Evolutionary conservation across 2,797 vertebrate species (phyloP).

Genomic region (Sciurus vulgaris): DNA sequence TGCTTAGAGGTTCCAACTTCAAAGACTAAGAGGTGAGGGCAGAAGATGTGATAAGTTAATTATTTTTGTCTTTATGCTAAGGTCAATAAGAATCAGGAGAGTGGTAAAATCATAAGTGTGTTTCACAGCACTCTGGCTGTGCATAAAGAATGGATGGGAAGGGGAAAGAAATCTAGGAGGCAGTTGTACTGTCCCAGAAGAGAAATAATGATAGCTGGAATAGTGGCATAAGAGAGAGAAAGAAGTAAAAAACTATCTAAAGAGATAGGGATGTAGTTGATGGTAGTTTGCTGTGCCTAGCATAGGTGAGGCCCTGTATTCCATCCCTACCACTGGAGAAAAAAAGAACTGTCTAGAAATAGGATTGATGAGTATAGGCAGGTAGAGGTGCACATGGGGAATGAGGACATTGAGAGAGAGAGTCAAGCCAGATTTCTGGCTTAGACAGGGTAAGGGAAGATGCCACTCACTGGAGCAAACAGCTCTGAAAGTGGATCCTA

Average conservation of each 20-base stretch:
- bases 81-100: background rate
- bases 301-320: no score
- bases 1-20: background rate
- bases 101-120: background rate
- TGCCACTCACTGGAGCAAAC: background rate
- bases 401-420: background rate
- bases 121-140: background rate
- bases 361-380: background rate
- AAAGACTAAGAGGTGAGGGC: background rate
- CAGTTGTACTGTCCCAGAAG: background rate
- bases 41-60: slow-evolving; percentile 3
- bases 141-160: background rate
- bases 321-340: no score
- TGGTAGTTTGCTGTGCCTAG: no score
- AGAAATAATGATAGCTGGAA: background rate
- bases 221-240: background rate
- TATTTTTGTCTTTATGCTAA: background rate
- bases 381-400: no score
- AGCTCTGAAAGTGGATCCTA: background rate
- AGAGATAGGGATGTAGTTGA: no score
- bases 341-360: background rate
- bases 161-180: background rate
- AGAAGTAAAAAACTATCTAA: background rate
- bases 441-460: background rate
- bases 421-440: background rate